These are phyloP conservation scores for Agrotis segetum DNA, from an alignment of 2,888 invertebrate species.

Conservation along the genomic window DNA sequence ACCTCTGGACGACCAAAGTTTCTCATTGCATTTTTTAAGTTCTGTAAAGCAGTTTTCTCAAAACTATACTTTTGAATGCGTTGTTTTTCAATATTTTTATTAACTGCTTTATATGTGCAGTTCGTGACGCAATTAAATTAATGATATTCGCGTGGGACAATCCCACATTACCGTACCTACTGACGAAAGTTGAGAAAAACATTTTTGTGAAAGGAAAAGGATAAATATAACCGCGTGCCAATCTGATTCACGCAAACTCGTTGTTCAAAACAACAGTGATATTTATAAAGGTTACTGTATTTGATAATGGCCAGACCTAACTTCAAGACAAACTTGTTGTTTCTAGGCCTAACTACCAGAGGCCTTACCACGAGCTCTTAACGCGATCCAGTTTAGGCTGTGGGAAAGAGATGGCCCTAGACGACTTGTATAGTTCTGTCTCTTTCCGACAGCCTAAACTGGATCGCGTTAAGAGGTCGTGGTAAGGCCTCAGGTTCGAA, in stretches of 20 bases:
- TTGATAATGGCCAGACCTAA: not conserved
- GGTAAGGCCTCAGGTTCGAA: too few relatives aligned
- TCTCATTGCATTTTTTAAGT: not conserved
- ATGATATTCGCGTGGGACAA: not conserved
- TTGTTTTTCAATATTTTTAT: not conserved
- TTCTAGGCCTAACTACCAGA: too few relatives aligned
- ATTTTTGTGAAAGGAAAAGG: not conserved
- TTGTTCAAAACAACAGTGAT: slow-evolving; percentile 25
- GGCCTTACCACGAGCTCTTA: too few relatives aligned
- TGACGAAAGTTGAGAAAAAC: slow-evolving; percentile 8
- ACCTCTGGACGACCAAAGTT: not conserved
- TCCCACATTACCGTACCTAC: not conserved
- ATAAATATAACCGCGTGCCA: slow-evolving; percentile 20
- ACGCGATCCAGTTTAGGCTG: too few relatives aligned
- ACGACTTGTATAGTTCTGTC: too few relatives aligned
- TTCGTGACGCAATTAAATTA: slow-evolving; percentile 1
- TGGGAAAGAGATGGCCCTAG: too few relatives aligned
- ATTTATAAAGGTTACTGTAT: slow-evolving; percentile 33
- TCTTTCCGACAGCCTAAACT: too few relatives aligned
- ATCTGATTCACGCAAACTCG: slow-evolving; percentile 20
- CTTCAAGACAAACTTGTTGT: too few relatives aligned
- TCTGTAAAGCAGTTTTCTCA: not conserved
- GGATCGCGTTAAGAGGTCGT: too few relatives aligned
- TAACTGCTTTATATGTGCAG: not conserved
- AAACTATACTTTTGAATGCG: not conserved